A percentile compares a stretch with the other conserved stretches of the same genome.
These are phyloP conservation scores for Drosophila formosana DNA, from an alignment of 2,888 invertebrate genomes.

Conservation along the genomic window DNA sequence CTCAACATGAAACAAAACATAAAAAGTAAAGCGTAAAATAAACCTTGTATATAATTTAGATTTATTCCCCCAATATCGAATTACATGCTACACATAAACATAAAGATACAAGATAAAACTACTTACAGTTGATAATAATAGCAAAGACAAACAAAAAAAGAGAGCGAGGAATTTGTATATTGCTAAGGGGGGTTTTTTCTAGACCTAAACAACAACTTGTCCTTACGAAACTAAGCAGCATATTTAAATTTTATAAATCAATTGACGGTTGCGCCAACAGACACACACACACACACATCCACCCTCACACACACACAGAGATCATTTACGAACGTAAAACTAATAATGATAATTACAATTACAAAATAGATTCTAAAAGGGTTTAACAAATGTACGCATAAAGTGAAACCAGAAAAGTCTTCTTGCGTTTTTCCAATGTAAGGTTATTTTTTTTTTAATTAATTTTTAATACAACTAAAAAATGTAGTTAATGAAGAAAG, in stretches of 20 bases:
- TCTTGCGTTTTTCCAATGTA: constrained; percentile 58
- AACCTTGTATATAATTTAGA: constrained; percentile 77
- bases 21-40: constrained; percentile 38
- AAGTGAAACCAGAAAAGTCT: constrained; percentile 55
- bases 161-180: constrained; percentile 49
- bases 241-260: constrained; percentile 52
- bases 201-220: constrained; percentile 29
- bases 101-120: constrained; percentile 14
- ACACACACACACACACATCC: constrained; percentile 25
- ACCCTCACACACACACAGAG: constrained; percentile 23
- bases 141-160: neutral
- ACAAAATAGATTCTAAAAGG: constrained; percentile 60
- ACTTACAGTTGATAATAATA: constrained; percentile 23
- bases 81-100: constrained; percentile 33
- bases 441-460: constrained; percentile 51
- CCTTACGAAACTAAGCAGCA: constrained; percentile 36
- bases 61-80: constrained; percentile 47
- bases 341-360: constrained; percentile 71
- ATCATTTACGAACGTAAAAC: constrained; percentile 39
- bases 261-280: constrained; percentile 45
- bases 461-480: constrained; percentile 33
- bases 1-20: constrained; percentile 10
- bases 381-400: constrained; percentile 47
- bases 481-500: constrained; percentile 44
- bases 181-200: constrained; percentile 33